Base-by-base conservation (phyloP, 1,140 invertebrate species). In the Lepidurus couesii region DNA sequence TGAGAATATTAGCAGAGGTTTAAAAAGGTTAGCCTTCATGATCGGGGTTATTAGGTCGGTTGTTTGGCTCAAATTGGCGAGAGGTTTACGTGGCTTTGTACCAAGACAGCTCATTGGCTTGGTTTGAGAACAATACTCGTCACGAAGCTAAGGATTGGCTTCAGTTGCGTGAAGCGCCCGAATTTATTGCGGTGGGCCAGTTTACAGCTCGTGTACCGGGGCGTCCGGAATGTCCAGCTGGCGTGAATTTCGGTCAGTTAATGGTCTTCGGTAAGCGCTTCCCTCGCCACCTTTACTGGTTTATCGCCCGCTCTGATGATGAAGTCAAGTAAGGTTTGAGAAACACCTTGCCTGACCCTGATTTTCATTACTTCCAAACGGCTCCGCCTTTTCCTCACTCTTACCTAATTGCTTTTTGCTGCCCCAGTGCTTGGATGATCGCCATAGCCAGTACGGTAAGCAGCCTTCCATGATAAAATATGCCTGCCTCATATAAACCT, bases 391-490 rank as follows among this genome's bases (percentile, higher is more conserved):
- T 42, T 75, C n/a, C 34, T 75, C 34, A 75, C 34, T n/a, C 74
- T 16, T 81, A 76, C 81, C 80, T 83, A 80, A 81, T 83, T 82
- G 84, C 82, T 81, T 77, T 83, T 82, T 43, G 83, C 13, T 9
- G 34, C 42, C 74, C 44, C 26, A 90, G 90, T 84, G 90, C 90
- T 80, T 91, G 90, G 90, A 89, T 90, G 85, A 87, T 88, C 80
- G 90, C 90, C n/a, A 91, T 91, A 80, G 89, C 88, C 79, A 90
- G 90, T 85, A 91, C 90, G 82, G 89, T 90, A 85, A 89, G 89
- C 88, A 65, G 21, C 21, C n/a, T n/a, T 65, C 5, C 9, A 16
- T 13, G 13, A 21, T n/a, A 65, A 21, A 65, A 65, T 21, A 21
- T 21, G 8, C 13, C 53, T 7, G 21, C 5, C 53, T 7, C 21